Base-by-base conservation (phyloP, 2,888 invertebrate species). In the Hedya salicella region DNA sequence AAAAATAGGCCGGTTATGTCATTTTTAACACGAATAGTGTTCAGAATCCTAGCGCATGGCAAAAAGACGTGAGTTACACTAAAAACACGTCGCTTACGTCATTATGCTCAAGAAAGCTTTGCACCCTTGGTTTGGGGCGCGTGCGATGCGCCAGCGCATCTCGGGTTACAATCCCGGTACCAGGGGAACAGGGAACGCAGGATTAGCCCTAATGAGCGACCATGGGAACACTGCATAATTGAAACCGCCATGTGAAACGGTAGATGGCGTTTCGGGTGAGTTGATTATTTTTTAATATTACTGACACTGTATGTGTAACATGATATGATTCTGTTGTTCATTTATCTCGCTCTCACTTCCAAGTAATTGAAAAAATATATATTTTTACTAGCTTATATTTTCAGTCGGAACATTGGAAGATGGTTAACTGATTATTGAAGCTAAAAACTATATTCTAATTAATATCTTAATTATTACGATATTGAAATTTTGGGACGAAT, bases 151-250 rank as follows among this genome's bases (percentile, higher is more conserved):
- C 30, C 56, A 42, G 56, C 57, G 57, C 57, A 42, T 44, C 64
- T 65, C 65, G 52, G 65, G 65, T 65, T 65, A 57, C 64, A 62
- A 57, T 59, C 19, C 59, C 48, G 14, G 19, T 16, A 56, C 44
- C 30, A 16, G 30, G 50, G 60, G 32, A 30, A 44, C 52, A 39
- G 32, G 46, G 49, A 48, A 16, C 50, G 32, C 59, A 40, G 85
- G 87, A 86, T 88, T 84, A 82, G 63, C 68, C 44, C 80, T 88
- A 88, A 88, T 87, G 88, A 88, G 82, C 84, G 71, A 57, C 67
- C 69, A 73, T 73, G 70, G 66, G 70, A 68, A 59, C 67, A 71
- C 68, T 68, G 57, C 69, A 68, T 74, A 70, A 77, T 76, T 74
- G 75, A 76, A 74, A 75, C 72, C 69, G 68, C 70, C n/a, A 57